phyloP scores from a whole-genome alignment of 2,797 vertebrate species.

The Darevskia nairensis region DNA sequence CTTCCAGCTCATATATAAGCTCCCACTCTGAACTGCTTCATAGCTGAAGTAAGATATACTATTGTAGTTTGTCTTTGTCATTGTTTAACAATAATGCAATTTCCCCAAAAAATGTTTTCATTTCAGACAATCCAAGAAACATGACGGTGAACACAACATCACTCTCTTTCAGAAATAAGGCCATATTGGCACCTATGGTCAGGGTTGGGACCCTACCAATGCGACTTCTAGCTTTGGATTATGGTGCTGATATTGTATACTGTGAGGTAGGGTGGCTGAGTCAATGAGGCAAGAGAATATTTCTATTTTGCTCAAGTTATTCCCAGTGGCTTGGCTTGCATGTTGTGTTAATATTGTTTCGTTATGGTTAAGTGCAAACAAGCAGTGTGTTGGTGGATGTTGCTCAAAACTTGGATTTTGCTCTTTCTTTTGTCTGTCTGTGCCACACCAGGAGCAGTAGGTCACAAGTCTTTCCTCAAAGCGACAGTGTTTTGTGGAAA shows the following conservation, averaged over 20 bases:
- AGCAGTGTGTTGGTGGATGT: too few species aligned
- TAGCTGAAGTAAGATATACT: not conserved
- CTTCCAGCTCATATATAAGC: too few species aligned
- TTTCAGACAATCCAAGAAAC: constrained; percentile 42
- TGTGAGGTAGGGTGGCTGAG: constrained; percentile 87
- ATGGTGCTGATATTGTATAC: constrained; percentile 95
- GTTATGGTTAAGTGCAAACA: not conserved
- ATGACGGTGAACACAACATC: constrained; percentile 74
- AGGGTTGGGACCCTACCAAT: constrained; percentile 94
- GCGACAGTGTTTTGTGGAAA: too few species aligned
- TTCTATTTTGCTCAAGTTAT: too few species aligned
- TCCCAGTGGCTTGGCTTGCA: not conserved
- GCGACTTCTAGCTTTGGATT: constrained; percentile 94
- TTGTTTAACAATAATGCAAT: not conserved
- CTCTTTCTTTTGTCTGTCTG: too few species aligned
- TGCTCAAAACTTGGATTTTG: too few species aligned
- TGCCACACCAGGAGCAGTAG: too few species aligned
- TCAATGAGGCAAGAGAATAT: not conserved
- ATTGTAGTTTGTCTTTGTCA: not conserved
- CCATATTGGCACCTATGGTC: constrained; percentile 94
- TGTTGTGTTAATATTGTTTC: not conserved
- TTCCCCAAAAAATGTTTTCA: not conserved
- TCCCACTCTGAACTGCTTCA: too few species aligned
- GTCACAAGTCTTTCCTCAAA: too few species aligned
- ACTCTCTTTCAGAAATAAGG: constrained; percentile 85